Evolutionary conservation across 2,113 vertebrate species (phyloP), one percentile per base, ranked within the genome.

Genomic region (Hypocryptadius cinnamomeus): DNA sequence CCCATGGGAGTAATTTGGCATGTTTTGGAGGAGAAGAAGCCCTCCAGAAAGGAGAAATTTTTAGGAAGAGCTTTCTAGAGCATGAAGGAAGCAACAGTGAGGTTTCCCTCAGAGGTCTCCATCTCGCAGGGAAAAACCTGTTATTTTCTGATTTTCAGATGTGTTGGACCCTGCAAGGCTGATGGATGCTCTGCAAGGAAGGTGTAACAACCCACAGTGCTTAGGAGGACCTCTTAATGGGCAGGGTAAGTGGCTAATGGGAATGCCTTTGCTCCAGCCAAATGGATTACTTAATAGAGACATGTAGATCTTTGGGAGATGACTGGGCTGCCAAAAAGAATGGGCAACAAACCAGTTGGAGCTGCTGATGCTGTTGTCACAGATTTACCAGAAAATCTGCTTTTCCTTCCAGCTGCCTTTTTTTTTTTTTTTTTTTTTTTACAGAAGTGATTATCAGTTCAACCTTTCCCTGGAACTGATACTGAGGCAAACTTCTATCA

Each of bases 311-410:
- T 61, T 63, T 66, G 72, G n/a, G 79, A 96, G 77, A 54, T 94
- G 72, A 50, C 70, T 31, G 45, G 60, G 50, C 79, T 87, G 96
- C 87, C 92, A 85, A 47, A 79, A 83, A 56, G 53, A 91, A 86
- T 1, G 69, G 81, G 92, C 88, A 88, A 71, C 39, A 85, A 95
- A 95, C 87, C 89, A 89, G 95, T 78, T 22, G 2, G 90, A 93
- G 87, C 90, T 94, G 79, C 87, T 92, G 76, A 71, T 88, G 83
- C 80, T 90, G 87, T 84, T 94, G 88, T 85, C 92, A 94, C 59
- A 50, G 86, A 82, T 94, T 86, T 89, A 91, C 95, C 90, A 92
- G 91, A 92, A 94, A 92, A 71, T 76, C 90, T 93, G 69, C 95
- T 94, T 96, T 94, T 71, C 64, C 48, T 76, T 93, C 94, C 87